These are phyloP conservation scores for Spatulosminthurus flaviceps DNA, from an alignment of 2,888 invertebrate species.

Conservation along the genomic window DNA sequence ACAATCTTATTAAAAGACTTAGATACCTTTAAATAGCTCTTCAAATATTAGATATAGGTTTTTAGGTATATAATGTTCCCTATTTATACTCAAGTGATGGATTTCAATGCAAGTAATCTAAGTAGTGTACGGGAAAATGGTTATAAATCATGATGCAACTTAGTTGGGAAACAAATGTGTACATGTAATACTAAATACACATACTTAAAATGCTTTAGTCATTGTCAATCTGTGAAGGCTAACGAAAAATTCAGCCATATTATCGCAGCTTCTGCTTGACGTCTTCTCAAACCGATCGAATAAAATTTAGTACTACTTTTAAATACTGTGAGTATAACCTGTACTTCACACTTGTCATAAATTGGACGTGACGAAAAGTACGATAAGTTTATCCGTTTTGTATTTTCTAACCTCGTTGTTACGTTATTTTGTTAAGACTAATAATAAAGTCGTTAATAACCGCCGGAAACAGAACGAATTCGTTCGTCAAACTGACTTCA, in stretches of 20 bases:
- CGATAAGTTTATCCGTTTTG: not conserved
- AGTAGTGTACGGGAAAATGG: not conserved
- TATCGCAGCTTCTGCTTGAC: not conserved
- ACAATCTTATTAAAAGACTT: conserved; percentile 33
- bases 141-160: no score
- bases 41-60: not conserved
- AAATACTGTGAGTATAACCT: not conserved
- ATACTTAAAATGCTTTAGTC: conserved; percentile 9
- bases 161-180: not conserved
- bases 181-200: not conserved
- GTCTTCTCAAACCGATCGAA: not conserved
- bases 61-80: not conserved
- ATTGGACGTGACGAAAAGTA: not conserved
- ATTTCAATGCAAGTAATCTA: not conserved
- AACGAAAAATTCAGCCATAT: not conserved
- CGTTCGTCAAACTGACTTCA: not conserved
- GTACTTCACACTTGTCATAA: not conserved
- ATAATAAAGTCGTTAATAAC: not conserved
- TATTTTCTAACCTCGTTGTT: not conserved
- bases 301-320: not conserved
- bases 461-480: conserved; percentile 1
- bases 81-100: conserved; percentile 8
- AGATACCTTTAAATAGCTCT: not conserved
- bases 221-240: conserved; percentile 11
- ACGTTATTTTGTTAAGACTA: not conserved